Evolutionary conservation across 2,888 invertebrate genomes (phyloP), one percentile per base, ranked within the genome.

Genomic region (Crioceris asparagi): DNA sequence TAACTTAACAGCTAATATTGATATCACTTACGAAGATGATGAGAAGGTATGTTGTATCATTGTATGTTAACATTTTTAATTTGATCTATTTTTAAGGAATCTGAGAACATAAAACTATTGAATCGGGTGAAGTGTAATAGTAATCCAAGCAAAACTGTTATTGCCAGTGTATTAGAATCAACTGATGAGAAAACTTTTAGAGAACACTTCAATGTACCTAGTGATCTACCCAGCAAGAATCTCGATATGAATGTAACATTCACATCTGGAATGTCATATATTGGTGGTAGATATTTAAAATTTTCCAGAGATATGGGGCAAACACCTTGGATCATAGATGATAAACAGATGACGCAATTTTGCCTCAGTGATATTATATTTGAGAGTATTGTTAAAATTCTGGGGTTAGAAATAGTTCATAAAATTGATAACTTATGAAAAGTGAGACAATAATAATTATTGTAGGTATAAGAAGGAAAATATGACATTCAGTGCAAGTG

Each of bases 361-460:
- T 93, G 93, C 38, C 85, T 96, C 1, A 87, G 93, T 62, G 94
- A 96, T 65, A 72, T 88, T 41, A 81, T 96, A 43, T 80, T 80
- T 54, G 70, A 72, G 36, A 71, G 72, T 6, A 65, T 93, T 12
- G 68, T 72, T 1, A 64, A 74, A 14, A 57, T 72, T 16, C 77
- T 79, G 47, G 69, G 65, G 74, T 74, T 62, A 64, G 73, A 23
- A 11, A 23, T 14, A 11, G 7, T 15, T 27, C 27, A 27, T 14
- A 23, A 8, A 23, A n/a, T 23, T 23, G 23, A n/a, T n/a, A n/a
- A n/a, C n/a, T n/a, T n/a, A n/a, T n/a, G n/a, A n/a, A n/a, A n/a
- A n/a, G n/a, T n/a, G n/a, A n/a, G n/a, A n/a, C n/a, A n/a, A n/a
- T n/a, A n/a, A n/a, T n/a, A n/a, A n/a, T n/a, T n/a, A n/a, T n/a